Conservation (phyloP, 30 jellyfish, hydroid and myxozoan genomes). For the Calvadosia cruxmelitensis region DNA sequence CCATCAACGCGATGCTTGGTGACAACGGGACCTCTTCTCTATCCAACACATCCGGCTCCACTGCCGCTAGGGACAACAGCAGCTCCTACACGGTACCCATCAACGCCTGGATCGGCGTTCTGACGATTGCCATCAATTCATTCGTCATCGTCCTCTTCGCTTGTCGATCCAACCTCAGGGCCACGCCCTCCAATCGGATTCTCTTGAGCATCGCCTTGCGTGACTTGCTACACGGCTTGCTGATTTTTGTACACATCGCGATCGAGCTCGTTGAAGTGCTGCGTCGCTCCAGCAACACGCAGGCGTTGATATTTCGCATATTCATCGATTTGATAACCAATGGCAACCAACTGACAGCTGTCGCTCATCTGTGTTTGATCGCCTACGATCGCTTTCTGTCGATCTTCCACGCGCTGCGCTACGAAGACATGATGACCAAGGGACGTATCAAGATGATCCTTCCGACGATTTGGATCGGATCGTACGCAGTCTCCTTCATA, state of each 20-base stretch:
- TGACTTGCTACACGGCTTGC: constrained; percentile 58
- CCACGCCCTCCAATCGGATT: constrained; percentile 38
- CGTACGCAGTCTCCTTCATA: constrained; percentile 18
- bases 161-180: constrained; percentile 19
- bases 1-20: no score
- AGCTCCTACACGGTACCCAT: background rate
- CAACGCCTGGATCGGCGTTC: constrained; percentile 15
- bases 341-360: constrained; percentile 38
- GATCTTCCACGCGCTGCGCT: constrained; percentile 72
- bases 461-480: constrained; percentile 38
- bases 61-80: no score
- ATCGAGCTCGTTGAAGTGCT: constrained; percentile 19
- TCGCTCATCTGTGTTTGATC: constrained; percentile 45
- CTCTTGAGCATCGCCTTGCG: constrained; percentile 69
- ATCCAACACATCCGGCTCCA: no score
- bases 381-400: constrained; percentile 70
- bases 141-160: constrained; percentile 39
- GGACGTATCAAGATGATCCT: constrained; percentile 35
- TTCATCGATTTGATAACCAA: constrained; percentile 28
- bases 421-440: constrained; percentile 52
- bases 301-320: constrained; percentile 3
- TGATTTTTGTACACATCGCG: constrained; percentile 31
- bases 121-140: constrained; percentile 27
- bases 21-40: no score
- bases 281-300: background rate